Evolutionary conservation across 92 coral and sea anemone species (phyloP).

Genomic region (Epizoanthus stellaris): DNA sequence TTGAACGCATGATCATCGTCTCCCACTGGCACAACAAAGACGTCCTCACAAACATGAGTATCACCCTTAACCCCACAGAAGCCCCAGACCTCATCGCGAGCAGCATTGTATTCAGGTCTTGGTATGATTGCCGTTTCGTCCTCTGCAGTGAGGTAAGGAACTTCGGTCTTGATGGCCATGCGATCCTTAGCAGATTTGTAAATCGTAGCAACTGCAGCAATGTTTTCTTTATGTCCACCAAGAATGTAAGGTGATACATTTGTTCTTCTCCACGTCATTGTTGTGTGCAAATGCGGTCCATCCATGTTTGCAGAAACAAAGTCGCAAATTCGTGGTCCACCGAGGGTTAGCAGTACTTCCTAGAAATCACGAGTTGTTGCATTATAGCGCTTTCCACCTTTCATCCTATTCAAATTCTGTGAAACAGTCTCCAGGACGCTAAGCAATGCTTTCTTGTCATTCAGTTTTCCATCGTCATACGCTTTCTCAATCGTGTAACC

Average conservation of each 20-base stretch:
- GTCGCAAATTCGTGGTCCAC: slow-evolving; percentile 9
- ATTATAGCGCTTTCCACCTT: slow-evolving; percentile 5
- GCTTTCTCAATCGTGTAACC: slow-evolving; percentile 1
- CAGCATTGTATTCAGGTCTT: background rate
- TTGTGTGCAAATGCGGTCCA: slow-evolving; percentile 4
- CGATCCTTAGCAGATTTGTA: background rate
- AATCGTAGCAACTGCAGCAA: background rate
- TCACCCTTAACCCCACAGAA: slow-evolving; percentile 8
- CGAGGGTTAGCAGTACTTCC: background rate
- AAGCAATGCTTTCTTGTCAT: background rate
- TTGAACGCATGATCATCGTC: slow-evolving; percentile 10
- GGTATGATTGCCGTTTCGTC: slow-evolving; percentile 1
- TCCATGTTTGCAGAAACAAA: slow-evolving; percentile 6
- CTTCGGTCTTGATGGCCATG: slow-evolving; percentile 1
- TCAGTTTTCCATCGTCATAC: slow-evolving; percentile 1
- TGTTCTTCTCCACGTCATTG: slow-evolving; percentile 10
- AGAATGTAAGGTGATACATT: slow-evolving; percentile 1
- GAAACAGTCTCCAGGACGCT: slow-evolving; percentile 11
- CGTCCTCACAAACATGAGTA: background rate
- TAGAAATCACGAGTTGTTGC: slow-evolving; percentile 8
- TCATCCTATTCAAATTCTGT: background rate
- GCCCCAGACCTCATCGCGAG: slow-evolving; percentile 12
- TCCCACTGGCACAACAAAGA: slow-evolving; percentile 9
- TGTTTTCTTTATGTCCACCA: slow-evolving; percentile 3
- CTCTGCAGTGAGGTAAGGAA: slow-evolving; percentile 13